phyloP scores from a whole-genome alignment of 2,113 vertebrate genomes.

The Tachysurus fulvidraco region DNA sequence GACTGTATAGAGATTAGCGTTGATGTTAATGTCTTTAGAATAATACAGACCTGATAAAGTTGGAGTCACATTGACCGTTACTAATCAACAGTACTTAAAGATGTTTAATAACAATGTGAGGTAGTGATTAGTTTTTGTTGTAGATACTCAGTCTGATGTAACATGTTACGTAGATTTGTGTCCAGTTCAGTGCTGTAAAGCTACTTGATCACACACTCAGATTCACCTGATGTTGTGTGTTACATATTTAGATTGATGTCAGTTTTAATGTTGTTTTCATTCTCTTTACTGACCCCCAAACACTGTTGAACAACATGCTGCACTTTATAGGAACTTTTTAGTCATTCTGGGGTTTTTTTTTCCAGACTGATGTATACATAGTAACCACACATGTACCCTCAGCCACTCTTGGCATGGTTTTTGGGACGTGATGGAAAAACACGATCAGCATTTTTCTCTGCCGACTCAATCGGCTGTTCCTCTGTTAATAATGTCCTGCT shows the following conservation, averaged over 20 bases:
- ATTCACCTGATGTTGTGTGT: neutral
- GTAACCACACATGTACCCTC: neutral
- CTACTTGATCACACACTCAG: neutral
- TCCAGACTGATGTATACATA: neutral
- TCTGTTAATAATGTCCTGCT: neutral
- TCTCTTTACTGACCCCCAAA: neutral
- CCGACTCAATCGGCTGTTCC: neutral
- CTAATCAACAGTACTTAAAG: neutral
- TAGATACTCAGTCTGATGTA: neutral
- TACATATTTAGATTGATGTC: neutral
- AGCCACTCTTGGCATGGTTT: neutral
- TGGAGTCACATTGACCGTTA: neutral
- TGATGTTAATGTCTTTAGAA: neutral
- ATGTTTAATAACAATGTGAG: neutral
- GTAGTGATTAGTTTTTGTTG: neutral
- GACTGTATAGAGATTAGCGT: neutral
- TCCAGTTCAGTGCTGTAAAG: neutral
- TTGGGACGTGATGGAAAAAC: slow-evolving; percentile 36
- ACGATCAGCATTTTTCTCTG: slow-evolving; percentile 33
- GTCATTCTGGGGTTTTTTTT: neutral
- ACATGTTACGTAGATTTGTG: neutral
- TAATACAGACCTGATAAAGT: neutral
- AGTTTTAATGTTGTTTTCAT: neutral
- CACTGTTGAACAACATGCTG: neutral
- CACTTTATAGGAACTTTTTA: neutral